Conservation (phyloP, 2,113 vertebrate genomes). For the Puntigrus tetrazona region DNA sequence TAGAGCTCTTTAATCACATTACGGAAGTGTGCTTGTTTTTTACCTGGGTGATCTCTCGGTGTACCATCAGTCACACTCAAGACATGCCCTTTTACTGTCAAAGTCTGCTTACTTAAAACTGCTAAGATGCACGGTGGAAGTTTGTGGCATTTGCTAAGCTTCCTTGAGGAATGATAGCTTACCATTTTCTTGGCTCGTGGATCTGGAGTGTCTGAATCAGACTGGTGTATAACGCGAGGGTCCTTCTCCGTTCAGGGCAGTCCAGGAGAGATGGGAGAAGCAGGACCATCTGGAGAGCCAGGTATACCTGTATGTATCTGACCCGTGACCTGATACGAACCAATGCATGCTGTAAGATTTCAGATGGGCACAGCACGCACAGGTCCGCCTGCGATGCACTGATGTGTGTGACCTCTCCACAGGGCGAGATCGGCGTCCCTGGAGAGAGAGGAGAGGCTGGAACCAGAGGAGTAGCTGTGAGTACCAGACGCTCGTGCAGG, state of each 20-base stretch:
- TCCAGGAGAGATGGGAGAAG: constrained; percentile 83
- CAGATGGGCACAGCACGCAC: too few relatives aligned
- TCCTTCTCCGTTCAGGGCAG: constrained; percentile 75
- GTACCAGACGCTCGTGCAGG: too few relatives aligned
- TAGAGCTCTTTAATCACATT: too few relatives aligned
- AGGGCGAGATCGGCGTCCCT: constrained; percentile 88
- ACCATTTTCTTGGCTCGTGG: background rate
- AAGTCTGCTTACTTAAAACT: too few relatives aligned
- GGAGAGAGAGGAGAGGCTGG: constrained; percentile 89
- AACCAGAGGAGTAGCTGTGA: constrained; percentile 88
- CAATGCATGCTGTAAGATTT: background rate
- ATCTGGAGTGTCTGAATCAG: background rate
- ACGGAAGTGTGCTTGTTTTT: too few relatives aligned
- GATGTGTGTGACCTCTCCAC: constrained; percentile 1
- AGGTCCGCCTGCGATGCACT: too few relatives aligned
- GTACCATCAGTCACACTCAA: too few relatives aligned
- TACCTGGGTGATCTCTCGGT: too few relatives aligned
- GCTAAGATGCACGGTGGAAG: too few relatives aligned
- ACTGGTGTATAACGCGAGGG: background rate
- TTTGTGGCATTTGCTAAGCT: too few relatives aligned
- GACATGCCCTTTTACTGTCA: too few relatives aligned
- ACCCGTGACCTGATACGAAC: constrained; percentile 47
- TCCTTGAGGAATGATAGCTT: too few relatives aligned
- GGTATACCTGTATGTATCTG: constrained; percentile 93
- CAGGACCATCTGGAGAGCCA: constrained; percentile 93